Evolutionary conservation across 2,797 vertebrate genomes (phyloP).

Genomic region (Lutjanus argentimaculatus): DNA sequence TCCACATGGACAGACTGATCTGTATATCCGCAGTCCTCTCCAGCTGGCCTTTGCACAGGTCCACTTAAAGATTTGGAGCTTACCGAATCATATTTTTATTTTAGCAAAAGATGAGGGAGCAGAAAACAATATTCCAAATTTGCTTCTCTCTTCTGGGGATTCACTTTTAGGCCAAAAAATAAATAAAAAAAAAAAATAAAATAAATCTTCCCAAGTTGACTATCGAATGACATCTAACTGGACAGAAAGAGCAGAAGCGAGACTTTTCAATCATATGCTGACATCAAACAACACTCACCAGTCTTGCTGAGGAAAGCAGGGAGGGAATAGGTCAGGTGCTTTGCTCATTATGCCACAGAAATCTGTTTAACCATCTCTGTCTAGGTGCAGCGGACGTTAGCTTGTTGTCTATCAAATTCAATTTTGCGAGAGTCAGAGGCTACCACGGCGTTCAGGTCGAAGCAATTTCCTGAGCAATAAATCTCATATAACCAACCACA

Average conservation of each 20-base stretch:
- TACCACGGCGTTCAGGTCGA: conserved; percentile 72
- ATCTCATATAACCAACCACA: conserved; percentile 80
- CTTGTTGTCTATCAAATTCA: conserved; percentile 85
- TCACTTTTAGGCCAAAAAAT: neutral
- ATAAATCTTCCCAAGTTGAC: neutral
- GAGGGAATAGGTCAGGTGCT: conserved; percentile 65
- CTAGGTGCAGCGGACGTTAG: conserved; percentile 63
- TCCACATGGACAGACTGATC: conserved; percentile 38
- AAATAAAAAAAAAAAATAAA: neutral
- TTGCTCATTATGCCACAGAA: conserved; percentile 77
- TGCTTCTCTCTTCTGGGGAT: conserved; percentile 16
- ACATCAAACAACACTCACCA: conserved; percentile 60
- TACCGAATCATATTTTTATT: neutral
- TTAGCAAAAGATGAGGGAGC: conserved; percentile 20
- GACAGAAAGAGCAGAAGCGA: conserved; percentile 23
- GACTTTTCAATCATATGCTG: conserved; percentile 59
- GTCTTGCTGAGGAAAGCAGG: conserved; percentile 49
- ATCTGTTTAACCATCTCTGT: conserved; percentile 77
- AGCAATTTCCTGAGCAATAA: conserved; percentile 82
- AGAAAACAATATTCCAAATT: conserved; percentile 29
- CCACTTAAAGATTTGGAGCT: conserved; percentile 24
- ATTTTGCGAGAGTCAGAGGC: conserved; percentile 78
- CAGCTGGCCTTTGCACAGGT: conserved; percentile 27
- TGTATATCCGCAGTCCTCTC: conserved; percentile 16
- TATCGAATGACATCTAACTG: conserved; percentile 13